Percentiles rank a stretch among this genome's conserved stretches.
phyloP scores from a whole-genome alignment of 2,113 vertebrate genomes.

The Aspiorhynchus laticeps region DNA sequence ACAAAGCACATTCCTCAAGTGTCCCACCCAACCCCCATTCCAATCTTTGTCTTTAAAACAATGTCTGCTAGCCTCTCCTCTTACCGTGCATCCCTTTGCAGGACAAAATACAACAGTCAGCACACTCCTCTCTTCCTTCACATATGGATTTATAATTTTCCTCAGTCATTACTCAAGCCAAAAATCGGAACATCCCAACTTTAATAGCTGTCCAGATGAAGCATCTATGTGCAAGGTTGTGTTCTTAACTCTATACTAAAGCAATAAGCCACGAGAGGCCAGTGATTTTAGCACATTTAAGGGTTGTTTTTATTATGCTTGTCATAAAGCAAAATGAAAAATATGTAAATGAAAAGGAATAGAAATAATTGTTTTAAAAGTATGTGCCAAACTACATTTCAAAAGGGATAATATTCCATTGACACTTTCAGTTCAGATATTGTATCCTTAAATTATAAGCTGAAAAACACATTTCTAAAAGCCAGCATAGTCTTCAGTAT shows the following conservation, averaged over 20 bases:
- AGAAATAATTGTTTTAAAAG: not conserved
- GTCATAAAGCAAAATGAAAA: not conserved
- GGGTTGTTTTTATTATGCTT: not conserved
- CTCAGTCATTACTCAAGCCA: constrained; percentile 4
- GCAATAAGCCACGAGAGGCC: not conserved
- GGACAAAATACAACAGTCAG: constrained; percentile 39
- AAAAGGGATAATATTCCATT: not conserved
- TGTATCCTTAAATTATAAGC: not conserved
- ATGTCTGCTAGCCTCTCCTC: constrained; percentile 26
- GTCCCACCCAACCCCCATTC: constrained; percentile 19
- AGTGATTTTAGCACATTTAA: not conserved
- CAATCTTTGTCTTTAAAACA: constrained; percentile 40
- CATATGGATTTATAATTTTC: constrained; percentile 9
- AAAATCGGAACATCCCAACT: not conserved
- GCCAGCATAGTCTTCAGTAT: not conserved
- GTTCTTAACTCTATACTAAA: not conserved
- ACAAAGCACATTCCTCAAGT: constrained; percentile 54
- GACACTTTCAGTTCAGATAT: not conserved
- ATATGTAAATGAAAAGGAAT: not conserved
- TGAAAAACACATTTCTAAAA: not conserved
- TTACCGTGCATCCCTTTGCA: constrained; percentile 35
- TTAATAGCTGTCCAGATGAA: not conserved
- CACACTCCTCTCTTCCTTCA: constrained; percentile 17
- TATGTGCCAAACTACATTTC: not conserved
- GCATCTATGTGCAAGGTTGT: not conserved